Conservation (phyloP, 2,113 vertebrate species). For the Takifugu bimaculatus region DNA sequence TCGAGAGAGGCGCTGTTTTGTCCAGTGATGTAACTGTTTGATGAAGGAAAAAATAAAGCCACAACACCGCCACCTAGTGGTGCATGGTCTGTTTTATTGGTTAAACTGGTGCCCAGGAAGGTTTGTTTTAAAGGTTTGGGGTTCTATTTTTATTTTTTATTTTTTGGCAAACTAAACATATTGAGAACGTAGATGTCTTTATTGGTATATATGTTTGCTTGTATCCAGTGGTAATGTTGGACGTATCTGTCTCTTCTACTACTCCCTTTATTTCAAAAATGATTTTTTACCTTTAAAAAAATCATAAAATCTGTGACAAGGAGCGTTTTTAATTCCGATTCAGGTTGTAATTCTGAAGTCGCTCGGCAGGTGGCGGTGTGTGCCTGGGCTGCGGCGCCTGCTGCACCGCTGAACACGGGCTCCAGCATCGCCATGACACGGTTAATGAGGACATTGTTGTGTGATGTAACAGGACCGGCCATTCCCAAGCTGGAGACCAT, state of each 20-base stretch:
- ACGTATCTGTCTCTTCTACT: too few relatives aligned
- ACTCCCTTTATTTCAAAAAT: too few relatives aligned
- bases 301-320: neutral
- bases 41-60: neutral
- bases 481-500: constrained; percentile 11
- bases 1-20: constrained; percentile 41
- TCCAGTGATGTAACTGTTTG: constrained; percentile 46
- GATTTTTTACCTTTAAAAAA: neutral
- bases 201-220: too few relatives aligned
- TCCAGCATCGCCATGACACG: constrained; percentile 30
- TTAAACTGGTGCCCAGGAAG: neutral
- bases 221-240: too few relatives aligned
- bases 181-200: too few relatives aligned
- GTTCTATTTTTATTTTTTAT: too few relatives aligned
- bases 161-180: too few relatives aligned
- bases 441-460: constrained; percentile 25
- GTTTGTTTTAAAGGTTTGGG: too few relatives aligned
- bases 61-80: constrained; percentile 64
- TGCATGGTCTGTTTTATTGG: neutral
- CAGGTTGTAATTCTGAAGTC: constrained; percentile 5
- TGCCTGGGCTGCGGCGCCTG: constrained; percentile 5
- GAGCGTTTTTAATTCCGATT: neutral
- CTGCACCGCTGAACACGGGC: constrained; percentile 24
- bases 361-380: constrained; percentile 44
- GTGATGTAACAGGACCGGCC: constrained; percentile 49